Percentiles rank a stretch among this genome's conserved stretches.
phyloP scores from a whole-genome alignment of 2,113 vertebrate species.

The Gymnobelideus leadbeateri region DNA sequence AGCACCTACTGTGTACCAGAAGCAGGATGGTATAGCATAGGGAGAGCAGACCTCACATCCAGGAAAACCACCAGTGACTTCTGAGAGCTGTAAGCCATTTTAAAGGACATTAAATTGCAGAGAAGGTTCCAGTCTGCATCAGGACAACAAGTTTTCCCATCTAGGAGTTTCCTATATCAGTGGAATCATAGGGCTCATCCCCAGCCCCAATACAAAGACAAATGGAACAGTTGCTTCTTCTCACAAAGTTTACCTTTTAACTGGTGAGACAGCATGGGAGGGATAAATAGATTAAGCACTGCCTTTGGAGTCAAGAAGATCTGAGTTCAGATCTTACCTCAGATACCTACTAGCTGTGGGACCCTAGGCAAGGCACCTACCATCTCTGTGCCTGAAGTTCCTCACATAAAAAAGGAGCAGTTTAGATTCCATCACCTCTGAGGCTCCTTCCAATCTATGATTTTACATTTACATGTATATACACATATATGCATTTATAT shows the following conservation, averaged over 20 bases:
- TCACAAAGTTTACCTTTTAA: not conserved
- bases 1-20: not conserved
- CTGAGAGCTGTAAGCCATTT: not conserved
- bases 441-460: too few relatives aligned
- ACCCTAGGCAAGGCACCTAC: not conserved
- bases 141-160: not conserved
- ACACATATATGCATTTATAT: too few relatives aligned
- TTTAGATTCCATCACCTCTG: too few relatives aligned
- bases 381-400: not conserved
- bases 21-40: not conserved
- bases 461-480: too few relatives aligned
- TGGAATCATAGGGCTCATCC: not conserved
- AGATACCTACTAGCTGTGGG: not conserved
- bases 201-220: not conserved
- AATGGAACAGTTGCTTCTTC: not conserved
- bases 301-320: not conserved
- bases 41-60: not conserved
- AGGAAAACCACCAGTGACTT: not conserved
- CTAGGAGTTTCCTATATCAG: not conserved
- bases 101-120: not conserved
- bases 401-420: too few relatives aligned
- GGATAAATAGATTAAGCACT: not conserved
- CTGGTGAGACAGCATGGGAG: not conserved
- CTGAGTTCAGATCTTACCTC: not conserved
- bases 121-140: not conserved